A percentile compares a stretch with the other conserved stretches of the same genome.
Evolutionary conservation across 35 echinoderm and acorn worm species (phyloP).

Genomic region (Hemicentrotus pulcherrimus): DNA sequence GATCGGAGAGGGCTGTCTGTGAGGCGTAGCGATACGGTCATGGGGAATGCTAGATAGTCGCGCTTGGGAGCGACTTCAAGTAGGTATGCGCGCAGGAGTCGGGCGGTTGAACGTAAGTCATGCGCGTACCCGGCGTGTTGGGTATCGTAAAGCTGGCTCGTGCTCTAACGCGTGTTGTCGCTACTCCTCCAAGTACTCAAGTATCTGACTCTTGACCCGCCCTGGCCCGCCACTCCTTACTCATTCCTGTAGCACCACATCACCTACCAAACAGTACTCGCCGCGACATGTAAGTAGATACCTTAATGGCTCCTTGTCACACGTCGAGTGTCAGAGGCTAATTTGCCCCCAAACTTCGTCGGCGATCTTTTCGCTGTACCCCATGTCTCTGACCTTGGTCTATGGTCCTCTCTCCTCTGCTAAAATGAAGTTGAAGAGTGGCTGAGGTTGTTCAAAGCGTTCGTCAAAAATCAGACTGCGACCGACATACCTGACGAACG

Average conservation of each 20-base stretch:
- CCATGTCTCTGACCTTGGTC: conserved; percentile 47
- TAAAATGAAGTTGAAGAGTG: conserved; percentile 19
- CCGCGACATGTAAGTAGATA: conserved; percentile 54
- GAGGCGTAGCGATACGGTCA: conserved; percentile 47
- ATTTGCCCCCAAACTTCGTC: conserved; percentile 52
- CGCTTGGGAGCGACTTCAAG: conserved; percentile 40
- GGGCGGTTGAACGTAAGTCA: conserved; percentile 46
- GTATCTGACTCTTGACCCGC: conserved; percentile 50
- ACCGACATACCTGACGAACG: not conserved
- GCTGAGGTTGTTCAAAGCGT: not conserved
- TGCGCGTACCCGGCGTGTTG: conserved; percentile 53
- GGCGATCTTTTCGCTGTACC: conserved; percentile 36
- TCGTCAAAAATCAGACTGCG: not conserved
- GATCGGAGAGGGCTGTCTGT: conserved; percentile 14
- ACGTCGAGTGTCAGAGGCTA: conserved; percentile 50
- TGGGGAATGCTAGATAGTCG: conserved; percentile 33
- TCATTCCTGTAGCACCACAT: not conserved
- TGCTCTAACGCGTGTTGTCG: conserved; percentile 39
- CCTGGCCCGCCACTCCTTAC: conserved; percentile 36
- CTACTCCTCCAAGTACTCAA: not conserved
- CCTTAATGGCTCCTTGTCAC: conserved; percentile 55
- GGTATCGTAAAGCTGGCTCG: conserved; percentile 38
- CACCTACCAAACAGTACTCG: conserved; percentile 16
- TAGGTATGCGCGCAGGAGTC: conserved; percentile 47
- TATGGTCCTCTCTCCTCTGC: not conserved